Conservation (phyloP, 2,113 vertebrate genomes). For the Hylia prasina region DNA sequence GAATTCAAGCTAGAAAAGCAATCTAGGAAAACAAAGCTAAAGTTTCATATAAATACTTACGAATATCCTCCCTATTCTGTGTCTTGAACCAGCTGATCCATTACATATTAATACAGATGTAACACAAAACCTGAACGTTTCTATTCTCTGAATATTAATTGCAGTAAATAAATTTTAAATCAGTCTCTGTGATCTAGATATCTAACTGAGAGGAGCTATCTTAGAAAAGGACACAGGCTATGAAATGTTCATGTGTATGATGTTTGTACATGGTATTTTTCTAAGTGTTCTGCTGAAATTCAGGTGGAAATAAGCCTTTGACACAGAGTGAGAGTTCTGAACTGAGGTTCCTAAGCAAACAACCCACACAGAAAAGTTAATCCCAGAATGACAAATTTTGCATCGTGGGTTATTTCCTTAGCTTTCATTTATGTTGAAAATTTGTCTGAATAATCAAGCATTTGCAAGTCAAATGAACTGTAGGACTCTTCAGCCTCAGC, state of each 20-base stretch:
- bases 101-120: not conserved
- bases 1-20: not conserved
- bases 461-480: conserved; percentile 36
- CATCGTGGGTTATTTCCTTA: not conserved
- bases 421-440: not conserved
- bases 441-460: not conserved
- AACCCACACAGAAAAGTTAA: not conserved
- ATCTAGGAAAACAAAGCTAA: not conserved
- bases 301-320: not conserved
- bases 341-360: not conserved
- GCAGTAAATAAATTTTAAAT: not conserved
- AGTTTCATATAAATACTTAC: not conserved
- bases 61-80: not conserved
- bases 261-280: not conserved
- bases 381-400: not conserved
- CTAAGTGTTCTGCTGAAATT: not conserved
- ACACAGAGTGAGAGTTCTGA: not conserved
- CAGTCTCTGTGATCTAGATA: not conserved
- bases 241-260: too few relatives aligned
- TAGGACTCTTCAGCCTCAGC: not conserved
- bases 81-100: not conserved
- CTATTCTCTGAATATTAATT: not conserved
- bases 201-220: not conserved
- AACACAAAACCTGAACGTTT: not conserved
- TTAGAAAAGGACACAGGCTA: not conserved